Percentiles rank a stretch among this genome's conserved stretches.
phyloP scores from a whole-genome alignment of 1,140 invertebrate species.

The Neodiprion virginianus region DNA sequence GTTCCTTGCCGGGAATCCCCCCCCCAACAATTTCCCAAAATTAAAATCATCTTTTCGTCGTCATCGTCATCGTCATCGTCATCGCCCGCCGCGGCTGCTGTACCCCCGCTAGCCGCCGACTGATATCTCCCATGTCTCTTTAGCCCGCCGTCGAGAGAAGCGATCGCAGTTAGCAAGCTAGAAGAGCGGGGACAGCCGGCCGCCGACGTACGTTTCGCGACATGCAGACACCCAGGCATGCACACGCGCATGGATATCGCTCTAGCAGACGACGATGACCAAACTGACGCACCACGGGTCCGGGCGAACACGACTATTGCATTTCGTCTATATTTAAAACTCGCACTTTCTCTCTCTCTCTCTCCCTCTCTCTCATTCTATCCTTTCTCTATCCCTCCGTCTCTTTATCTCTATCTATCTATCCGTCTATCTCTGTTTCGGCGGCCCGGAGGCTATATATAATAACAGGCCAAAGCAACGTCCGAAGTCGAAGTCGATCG shows the following conservation, averaged over 20 bases:
- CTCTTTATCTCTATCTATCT: too few species aligned
- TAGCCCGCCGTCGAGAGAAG: conserved; percentile 13
- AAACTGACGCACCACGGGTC: neutral
- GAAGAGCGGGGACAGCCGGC: neutral
- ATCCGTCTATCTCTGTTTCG: neutral
- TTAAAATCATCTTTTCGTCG: conserved; percentile 17
- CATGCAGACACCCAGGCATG: neutral
- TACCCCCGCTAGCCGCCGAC: too few species aligned
- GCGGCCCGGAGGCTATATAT: conserved; percentile 53
- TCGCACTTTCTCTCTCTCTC: conserved; percentile 35
- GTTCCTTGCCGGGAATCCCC: too few species aligned
- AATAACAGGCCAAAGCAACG: conserved; percentile 38
- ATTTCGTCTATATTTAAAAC: conserved; percentile 56
- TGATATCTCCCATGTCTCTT: conserved; percentile 8
- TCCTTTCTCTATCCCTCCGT: conserved; percentile 29
- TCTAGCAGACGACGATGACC: neutral
- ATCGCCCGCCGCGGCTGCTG: conserved; percentile 4
- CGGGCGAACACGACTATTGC: conserved; percentile 34
- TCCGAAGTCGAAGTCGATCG: conserved; percentile 27
- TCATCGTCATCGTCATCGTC: conserved; percentile 17
- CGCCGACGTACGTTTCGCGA: neutral
- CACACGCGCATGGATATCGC: neutral
- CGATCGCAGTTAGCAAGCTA: conserved; percentile 4
- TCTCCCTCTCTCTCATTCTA: conserved; percentile 6
- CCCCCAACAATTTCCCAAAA: neutral